Conservation (phyloP, 2,888 invertebrate species). For the Actias luna region DNA sequence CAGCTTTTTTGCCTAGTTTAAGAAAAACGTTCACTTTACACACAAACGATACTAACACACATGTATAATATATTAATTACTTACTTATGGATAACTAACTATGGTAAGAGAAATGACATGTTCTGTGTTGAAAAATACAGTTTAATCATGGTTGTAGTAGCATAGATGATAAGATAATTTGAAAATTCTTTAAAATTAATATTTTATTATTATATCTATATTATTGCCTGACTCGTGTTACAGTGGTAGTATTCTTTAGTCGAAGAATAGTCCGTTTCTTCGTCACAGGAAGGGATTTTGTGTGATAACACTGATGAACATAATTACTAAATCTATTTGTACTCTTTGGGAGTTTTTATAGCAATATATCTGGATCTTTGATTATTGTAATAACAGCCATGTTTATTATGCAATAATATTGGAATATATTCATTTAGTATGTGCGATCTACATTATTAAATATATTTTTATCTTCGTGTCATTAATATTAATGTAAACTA, state of each 20-base stretch:
- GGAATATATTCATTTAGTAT: too few species aligned
- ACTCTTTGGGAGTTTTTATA: background rate
- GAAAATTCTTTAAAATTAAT: background rate
- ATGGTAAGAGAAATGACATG: background rate
- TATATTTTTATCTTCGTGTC: too few species aligned
- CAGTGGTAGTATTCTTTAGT: background rate
- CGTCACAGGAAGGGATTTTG: background rate
- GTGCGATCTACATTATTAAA: too few species aligned
- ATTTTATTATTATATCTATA: background rate
- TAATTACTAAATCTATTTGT: background rate
- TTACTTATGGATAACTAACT: constrained; percentile 9
- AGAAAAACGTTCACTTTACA: constrained; percentile 54
- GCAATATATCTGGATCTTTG: background rate
- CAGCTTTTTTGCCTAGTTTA: constrained; percentile 44
- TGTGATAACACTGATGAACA: background rate
- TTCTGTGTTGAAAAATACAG: background rate
- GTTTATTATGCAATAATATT: background rate
- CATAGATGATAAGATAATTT: background rate
- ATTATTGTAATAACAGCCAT: background rate
- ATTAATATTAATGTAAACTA: too few species aligned
- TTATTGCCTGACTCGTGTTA: background rate
- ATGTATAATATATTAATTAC: constrained; percentile 11
- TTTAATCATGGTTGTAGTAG: background rate
- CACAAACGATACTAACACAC: constrained; percentile 19
- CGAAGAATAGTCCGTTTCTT: background rate